These are phyloP conservation scores for Sebastes iracundus DNA, from an alignment of 2,797 vertebrate species.

Conservation along the genomic window DNA sequence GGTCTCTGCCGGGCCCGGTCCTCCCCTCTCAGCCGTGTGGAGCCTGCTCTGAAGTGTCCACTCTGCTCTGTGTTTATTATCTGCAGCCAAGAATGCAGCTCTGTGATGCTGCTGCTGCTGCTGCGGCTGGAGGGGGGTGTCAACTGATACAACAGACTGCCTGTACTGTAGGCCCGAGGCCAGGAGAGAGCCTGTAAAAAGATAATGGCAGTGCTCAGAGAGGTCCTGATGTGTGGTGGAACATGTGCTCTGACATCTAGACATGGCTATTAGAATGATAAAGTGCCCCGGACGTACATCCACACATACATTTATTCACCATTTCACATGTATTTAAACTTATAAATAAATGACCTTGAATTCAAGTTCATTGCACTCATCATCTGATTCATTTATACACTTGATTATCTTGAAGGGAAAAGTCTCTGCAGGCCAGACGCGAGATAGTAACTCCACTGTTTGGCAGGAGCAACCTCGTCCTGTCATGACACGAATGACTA, in stretches of 20 bases:
- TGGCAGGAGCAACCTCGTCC: constrained; percentile 27
- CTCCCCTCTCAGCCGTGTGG: constrained; percentile 43
- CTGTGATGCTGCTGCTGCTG: constrained; percentile 42
- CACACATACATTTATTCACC: neutral
- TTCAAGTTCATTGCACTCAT: neutral
- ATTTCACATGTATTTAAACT: neutral
- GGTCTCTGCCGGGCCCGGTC: constrained; percentile 16
- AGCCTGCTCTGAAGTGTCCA: constrained; percentile 68
- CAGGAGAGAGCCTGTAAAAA: constrained; percentile 60
- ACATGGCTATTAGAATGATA: constrained; percentile 28
- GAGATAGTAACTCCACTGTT: neutral
- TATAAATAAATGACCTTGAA: neutral
- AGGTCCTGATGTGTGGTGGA: constrained; percentile 35
- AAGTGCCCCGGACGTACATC: constrained; percentile 8
- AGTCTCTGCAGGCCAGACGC: too few species aligned
- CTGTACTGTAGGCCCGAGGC: constrained; percentile 47
- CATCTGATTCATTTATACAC: neutral
- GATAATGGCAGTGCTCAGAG: constrained; percentile 63
- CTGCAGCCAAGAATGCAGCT: constrained; percentile 69
- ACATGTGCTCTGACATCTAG: constrained; percentile 35
- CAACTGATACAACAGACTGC: constrained; percentile 50
- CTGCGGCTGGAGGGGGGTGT: constrained; percentile 30
- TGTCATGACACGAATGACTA: constrained; percentile 59
- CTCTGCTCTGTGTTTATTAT: constrained; percentile 65
- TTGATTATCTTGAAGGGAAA: neutral